Evolutionary conservation across 2,888 invertebrate species (phyloP).

Genomic region (Hypselothyrea guttata): DNA sequence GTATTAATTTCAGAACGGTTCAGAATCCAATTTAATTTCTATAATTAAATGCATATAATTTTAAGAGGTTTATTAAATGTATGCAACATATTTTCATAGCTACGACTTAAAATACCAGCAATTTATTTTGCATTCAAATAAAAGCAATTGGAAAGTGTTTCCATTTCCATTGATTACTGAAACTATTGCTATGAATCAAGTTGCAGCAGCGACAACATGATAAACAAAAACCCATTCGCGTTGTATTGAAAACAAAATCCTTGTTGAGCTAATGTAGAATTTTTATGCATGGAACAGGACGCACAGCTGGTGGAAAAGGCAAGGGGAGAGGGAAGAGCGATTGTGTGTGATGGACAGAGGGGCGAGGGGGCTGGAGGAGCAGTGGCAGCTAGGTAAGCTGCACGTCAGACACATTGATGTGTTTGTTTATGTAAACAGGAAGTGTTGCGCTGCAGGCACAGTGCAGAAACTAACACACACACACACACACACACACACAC

Average conservation of each 20-base stretch:
- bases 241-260: slow-evolving; percentile 64
- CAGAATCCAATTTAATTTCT: too few species aligned
- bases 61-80: too few species aligned
- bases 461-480: slow-evolving; percentile 45
- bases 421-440: slow-evolving; percentile 73
- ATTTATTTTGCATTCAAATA: too few species aligned
- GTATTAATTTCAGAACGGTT: too few species aligned
- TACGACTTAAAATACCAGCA: too few species aligned
- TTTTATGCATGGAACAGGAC: slow-evolving; percentile 35
- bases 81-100: too few species aligned
- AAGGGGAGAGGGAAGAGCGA: background rate
- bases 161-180: too few species aligned
- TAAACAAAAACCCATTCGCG: slow-evolving; percentile 13
- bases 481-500: slow-evolving; percentile 9
- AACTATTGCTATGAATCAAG: background rate
- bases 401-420: slow-evolving; percentile 68
- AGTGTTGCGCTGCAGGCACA: slow-evolving; percentile 67
- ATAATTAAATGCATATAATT: too few species aligned
- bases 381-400: slow-evolving; percentile 21
- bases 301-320: background rate
- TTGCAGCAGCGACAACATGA: slow-evolving; percentile 10
- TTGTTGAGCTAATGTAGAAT: slow-evolving; percentile 67
- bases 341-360: background rate
- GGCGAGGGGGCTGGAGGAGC: background rate
- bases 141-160: too few species aligned